Evolutionary conservation across 2,113 vertebrate species (phyloP).

Genomic region (Pheucticus melanocephalus): DNA sequence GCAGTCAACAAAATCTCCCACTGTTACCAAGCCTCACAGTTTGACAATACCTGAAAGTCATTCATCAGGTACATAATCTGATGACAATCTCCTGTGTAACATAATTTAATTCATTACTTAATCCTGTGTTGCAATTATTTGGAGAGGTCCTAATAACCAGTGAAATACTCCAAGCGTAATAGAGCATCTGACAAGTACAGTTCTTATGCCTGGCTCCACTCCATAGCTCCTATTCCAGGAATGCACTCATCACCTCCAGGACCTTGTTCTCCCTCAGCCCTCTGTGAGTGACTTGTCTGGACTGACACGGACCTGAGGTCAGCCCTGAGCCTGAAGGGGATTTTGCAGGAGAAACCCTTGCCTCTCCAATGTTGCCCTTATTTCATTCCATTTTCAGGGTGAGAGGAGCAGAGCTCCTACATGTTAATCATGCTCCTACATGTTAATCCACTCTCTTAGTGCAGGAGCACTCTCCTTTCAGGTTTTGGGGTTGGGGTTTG

Average conservation of each 20-base stretch:
- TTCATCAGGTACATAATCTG: background rate
- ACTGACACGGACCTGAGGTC: background rate
- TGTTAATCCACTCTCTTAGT: background rate
- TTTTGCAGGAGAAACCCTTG: background rate
- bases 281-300: rapidly evolving
- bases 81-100: background rate
- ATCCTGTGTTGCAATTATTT: background rate
- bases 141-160: background rate
- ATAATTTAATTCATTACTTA: background rate
- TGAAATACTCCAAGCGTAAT: background rate
- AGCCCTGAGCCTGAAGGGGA: background rate
- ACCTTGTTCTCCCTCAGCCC: rapidly evolving
- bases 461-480: background rate
- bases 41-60: background rate
- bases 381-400: background rate
- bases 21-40: background rate
- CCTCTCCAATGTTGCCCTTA: background rate
- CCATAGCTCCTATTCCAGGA: background rate
- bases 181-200: background rate
- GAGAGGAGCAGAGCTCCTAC: background rate
- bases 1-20: background rate
- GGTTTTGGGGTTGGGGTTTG: background rate
- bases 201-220: background rate
- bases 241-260: too few species aligned
- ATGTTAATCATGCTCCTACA: background rate